Evolutionary conservation across 2,888 invertebrate genomes (phyloP), one percentile per base, ranked within the genome.

Genomic region (Ischnura elegans): DNA sequence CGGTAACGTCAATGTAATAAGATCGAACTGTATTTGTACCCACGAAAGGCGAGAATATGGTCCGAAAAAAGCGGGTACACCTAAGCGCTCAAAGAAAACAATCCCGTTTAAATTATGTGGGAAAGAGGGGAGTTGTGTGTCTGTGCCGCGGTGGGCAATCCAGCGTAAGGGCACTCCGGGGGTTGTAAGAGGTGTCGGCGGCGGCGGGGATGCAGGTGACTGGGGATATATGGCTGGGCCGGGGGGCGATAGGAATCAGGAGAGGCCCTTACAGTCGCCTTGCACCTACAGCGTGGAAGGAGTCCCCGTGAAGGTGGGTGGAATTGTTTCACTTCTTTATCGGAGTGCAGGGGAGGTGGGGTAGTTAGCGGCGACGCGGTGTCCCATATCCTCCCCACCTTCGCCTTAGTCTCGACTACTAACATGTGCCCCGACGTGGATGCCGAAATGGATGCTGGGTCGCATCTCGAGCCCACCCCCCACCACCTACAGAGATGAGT

Each of bases 391-490:
- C 76, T 36, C 36, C 10, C 13, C 76, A 10, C 66, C 66, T 29
- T 6, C 25, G 36, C 36, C 36, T 13, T 36, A 29, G 36, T 10
- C 76, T 36, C 13, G 76, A n/a, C 76, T 76, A 36, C 76, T 10
- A 36, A 36, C 36, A 36, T 6, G 29, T 13, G 19, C 10, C 66
- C 6, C 8, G 61, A 29, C n/a, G 87, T 42, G 55, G 87, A 61
- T 45, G 66, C 90, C 90, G 90, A 90, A 90, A 90, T 45, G 90
- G 90, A 90, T 61, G 90, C 61, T 90, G 61, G 90, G 55, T 2
- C 29, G 36, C n/a, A 61, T 61, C 61, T 61, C 61, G 61, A 10
- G n/a, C 5, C n/a, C n/a, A 10, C 4, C 25, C 61, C 25, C 3
- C 5, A 25, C 25, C 8, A 8, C 76, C 76, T 29, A 36, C 29